Evolutionary conservation across 2,888 invertebrate species (phyloP), one percentile per base, ranked within the genome.

Genomic region (Hypercompe scribonia): DNA sequence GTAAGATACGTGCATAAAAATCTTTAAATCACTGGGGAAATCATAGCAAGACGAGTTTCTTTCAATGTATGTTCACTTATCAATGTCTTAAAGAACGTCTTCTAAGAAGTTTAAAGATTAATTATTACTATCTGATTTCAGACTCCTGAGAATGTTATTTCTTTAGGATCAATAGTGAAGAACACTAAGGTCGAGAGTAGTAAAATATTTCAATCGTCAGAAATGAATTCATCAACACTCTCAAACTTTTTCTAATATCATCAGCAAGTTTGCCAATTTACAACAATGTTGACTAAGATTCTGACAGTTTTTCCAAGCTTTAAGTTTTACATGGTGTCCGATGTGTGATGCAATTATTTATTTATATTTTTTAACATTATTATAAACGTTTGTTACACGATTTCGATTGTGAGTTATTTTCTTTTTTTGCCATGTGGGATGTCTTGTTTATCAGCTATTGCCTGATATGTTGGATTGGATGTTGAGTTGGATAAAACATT

Each of bases 11-110:
- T 46, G 31, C 46, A 31, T 66, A 31, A 42, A 42, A 42, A 31
- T 31, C 18, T 31, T 66, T 46, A 21, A 33, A 33, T 66, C 66
- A 24, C 66, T 31, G 21, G 66, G 66, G 66, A 68, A 68, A 68
- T 68, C 68, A 54, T 36, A 15, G 28, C 34, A 50, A 34, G 68
- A 10, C 36, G 54, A 50, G 68, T 68, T 54, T 54, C 68, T 68
- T 34, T 68, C n/a, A 18, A 68, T 54, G 36, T 68, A 34, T 50
- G n/a, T 68, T 68, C 63, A 69, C 69, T 63, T 69, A 61, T 69
- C 69, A 69, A 39, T 24, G 69, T 61, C 50, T 54, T 24, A 42
- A 68, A 58, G 21, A n/a, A 68, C 3, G 68, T 58, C 36, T 58
- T 68, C 36, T 58, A 68, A 34, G n/a, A 54, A 36, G 54, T 68